A percentile compares a stretch with the other conserved stretches of the same genome.
Conservation (phyloP, 2,113 vertebrate genomes). For the Cyprinus carpio region DNA sequence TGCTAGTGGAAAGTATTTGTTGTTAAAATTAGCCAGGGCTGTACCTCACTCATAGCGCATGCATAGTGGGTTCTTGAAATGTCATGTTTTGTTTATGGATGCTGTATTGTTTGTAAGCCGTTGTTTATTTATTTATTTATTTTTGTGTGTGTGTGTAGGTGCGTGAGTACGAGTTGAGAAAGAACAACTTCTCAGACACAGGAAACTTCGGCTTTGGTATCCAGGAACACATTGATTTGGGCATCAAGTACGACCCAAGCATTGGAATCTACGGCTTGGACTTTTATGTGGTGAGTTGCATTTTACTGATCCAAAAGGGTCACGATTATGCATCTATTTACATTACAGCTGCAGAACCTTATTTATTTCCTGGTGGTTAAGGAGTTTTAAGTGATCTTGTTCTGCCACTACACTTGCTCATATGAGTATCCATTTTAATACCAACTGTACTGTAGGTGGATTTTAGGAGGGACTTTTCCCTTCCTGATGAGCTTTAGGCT, state of each 20-base stretch:
- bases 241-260: slow-evolving; percentile 97
- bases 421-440: not conserved
- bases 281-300: slow-evolving; percentile 91
- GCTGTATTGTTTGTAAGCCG: not conserved
- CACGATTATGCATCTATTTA: not conserved
- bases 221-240: slow-evolving; percentile 98
- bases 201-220: slow-evolving; percentile 99
- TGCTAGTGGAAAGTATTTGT: not conserved
- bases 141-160: slow-evolving; percentile 74
- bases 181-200: slow-evolving; percentile 98
- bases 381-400: not conserved
- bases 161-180: slow-evolving; percentile 94
- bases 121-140: not conserved
- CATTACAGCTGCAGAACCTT: not conserved
- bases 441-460: no score
- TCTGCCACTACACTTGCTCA: not conserved
- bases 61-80: not conserved
- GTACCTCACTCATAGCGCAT: not conserved
- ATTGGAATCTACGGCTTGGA: slow-evolving; percentile 99
- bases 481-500: no score
- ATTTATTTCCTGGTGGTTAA: not conserved
- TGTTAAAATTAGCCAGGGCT: not conserved
- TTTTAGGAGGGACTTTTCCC: no score
- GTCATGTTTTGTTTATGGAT: not conserved
- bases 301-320: not conserved